Conservation (phyloP, 2,888 invertebrate genomes). For the Phengaris alcon region DNA sequence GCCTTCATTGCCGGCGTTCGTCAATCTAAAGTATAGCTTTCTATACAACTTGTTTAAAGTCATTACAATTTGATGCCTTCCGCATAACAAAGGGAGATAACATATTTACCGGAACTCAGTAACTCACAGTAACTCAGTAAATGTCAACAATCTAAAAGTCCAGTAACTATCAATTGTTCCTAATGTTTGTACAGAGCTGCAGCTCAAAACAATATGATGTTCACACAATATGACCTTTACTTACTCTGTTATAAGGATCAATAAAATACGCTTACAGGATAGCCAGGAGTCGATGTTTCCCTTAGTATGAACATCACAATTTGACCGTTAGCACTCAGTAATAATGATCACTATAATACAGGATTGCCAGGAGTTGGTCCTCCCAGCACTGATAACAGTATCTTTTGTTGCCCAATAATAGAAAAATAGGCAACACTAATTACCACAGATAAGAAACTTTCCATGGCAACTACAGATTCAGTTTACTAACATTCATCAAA, state of each 20-base stretch:
- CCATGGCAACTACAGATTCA: neutral
- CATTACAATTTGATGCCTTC: neutral
- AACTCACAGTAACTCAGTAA: constrained; percentile 39
- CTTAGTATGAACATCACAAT: neutral
- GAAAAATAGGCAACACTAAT: constrained; percentile 15
- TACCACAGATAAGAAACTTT: constrained; percentile 5
- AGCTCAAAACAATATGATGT: neutral
- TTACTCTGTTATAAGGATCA: neutral
- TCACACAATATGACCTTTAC: constrained; percentile 24
- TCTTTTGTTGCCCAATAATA: constrained; percentile 1
- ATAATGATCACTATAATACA: neutral
- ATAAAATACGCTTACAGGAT: neutral
- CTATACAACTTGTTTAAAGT: neutral
- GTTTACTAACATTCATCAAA: neutral
- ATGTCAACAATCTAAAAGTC: constrained; percentile 41
- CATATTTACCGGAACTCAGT: constrained; percentile 36
- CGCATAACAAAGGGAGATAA: neutral
- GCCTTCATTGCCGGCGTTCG: too few species aligned
- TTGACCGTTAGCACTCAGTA: neutral
- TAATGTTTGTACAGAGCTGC: constrained; percentile 45
- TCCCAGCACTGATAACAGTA: neutral
- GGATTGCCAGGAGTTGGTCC: neutral
- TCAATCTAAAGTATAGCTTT: too few species aligned
- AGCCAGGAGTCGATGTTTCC: neutral
- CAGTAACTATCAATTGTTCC: constrained; percentile 43